These are phyloP conservation scores for Lutjanus campechanus DNA, from an alignment of 2,797 vertebrate genomes.

Conservation along the genomic window DNA sequence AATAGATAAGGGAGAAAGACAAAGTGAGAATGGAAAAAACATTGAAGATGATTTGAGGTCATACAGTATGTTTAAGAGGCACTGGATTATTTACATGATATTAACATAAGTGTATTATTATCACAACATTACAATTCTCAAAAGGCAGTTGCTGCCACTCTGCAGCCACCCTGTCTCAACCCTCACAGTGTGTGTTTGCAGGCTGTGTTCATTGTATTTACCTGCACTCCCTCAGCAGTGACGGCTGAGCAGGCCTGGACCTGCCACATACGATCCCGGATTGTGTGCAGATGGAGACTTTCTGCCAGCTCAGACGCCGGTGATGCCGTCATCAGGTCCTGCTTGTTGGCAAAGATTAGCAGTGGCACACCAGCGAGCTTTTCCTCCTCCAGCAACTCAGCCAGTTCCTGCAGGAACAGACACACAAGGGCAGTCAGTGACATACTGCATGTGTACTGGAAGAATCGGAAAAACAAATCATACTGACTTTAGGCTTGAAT, in stretches of 20 bases:
- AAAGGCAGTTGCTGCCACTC: neutral
- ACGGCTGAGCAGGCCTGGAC: slow-evolving; percentile 86
- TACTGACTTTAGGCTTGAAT: neutral
- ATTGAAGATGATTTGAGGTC: too few relatives aligned
- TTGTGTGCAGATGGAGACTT: slow-evolving; percentile 81
- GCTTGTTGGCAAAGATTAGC: slow-evolving; percentile 87
- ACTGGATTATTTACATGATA: too few relatives aligned
- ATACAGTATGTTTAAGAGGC: too few relatives aligned
- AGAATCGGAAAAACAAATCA: neutral
- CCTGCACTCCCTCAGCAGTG: slow-evolving; percentile 84
- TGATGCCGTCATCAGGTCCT: slow-evolving; percentile 84
- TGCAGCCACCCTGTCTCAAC: neutral
- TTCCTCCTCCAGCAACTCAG: slow-evolving; percentile 83
- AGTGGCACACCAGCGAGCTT: slow-evolving; percentile 82
- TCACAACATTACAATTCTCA: too few relatives aligned
- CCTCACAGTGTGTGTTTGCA: slow-evolving; percentile 19
- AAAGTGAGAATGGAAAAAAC: too few relatives aligned
- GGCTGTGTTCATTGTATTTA: slow-evolving; percentile 41
- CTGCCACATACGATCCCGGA: slow-evolving; percentile 86
- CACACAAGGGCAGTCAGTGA: neutral
- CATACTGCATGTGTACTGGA: neutral
- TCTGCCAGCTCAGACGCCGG: slow-evolving; percentile 83
- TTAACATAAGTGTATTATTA: too few relatives aligned
- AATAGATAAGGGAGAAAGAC: too few relatives aligned
- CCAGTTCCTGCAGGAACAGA: slow-evolving; percentile 76